A percentile compares a stretch with the other conserved stretches of the same genome.
These are phyloP conservation scores for Sisor rabdophorus DNA, from an alignment of 2,113 vertebrate species.

Conservation along the genomic window DNA sequence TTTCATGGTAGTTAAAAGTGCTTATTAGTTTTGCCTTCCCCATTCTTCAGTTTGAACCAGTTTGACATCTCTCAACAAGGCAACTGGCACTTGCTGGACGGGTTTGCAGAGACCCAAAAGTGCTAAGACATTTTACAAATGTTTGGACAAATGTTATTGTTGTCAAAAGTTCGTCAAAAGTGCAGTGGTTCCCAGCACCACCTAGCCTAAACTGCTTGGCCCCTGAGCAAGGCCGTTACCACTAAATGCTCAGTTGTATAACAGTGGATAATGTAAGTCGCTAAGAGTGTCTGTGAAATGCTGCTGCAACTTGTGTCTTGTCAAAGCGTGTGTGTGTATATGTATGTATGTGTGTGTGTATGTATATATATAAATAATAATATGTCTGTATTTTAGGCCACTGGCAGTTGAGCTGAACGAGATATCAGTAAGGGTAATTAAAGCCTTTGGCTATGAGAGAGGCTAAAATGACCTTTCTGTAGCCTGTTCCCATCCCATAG, in stretches of 20 bases:
- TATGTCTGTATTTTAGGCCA: neutral
- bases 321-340: no score
- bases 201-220: no score
- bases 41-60: neutral
- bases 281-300: no score
- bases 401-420: neutral
- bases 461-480: conserved; percentile 11
- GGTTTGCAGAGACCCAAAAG: neutral
- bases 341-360: no score
- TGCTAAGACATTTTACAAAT: neutral
- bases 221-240: no score
- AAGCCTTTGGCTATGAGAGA: neutral
- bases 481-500: conserved; percentile 37
- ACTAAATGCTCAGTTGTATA: no score
- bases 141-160: no score
- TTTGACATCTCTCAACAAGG: neutral
- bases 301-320: no score
- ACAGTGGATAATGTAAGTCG: no score
- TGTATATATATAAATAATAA: neutral
- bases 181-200: no score
- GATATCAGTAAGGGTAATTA: neutral
- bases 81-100: neutral
- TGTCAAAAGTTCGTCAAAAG: no score
- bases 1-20: neutral
- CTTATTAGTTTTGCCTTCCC: neutral